A percentile compares a stretch with the other conserved stretches of the same genome.
Evolutionary conservation across 2,797 vertebrate species (phyloP).

Genomic region (Urocyon cinereoargenteus): DNA sequence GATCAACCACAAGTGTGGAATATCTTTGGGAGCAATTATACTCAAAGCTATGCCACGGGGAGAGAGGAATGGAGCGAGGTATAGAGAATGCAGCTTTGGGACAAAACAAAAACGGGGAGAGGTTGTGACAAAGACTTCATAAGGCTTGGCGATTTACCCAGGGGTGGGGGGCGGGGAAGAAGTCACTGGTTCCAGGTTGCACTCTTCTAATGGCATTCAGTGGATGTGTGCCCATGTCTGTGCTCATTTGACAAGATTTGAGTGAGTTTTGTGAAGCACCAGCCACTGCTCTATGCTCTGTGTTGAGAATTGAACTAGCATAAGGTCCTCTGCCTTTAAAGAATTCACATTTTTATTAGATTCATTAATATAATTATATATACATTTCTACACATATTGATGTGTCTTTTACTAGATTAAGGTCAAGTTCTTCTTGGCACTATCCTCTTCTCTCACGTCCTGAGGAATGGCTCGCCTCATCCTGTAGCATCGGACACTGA

Average conservation of each 20-base stretch:
- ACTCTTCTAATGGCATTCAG: accelerated
- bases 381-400: background rate
- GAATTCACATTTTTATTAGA: background rate
- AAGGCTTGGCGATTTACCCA: background rate
- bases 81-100: background rate
- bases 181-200: background rate
- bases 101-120: background rate
- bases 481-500: background rate
- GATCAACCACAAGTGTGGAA: background rate
- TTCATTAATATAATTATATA: background rate
- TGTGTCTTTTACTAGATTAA: background rate
- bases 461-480: background rate
- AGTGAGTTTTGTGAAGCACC: background rate
- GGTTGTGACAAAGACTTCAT: background rate
- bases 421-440: background rate
- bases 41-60: background rate
- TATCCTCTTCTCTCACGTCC: background rate
- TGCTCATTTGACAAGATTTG: background rate
- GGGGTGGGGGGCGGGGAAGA: background rate
- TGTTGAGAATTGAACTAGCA: background rate
- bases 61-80: background rate
- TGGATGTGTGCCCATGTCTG: no score
- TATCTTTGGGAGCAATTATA: background rate
- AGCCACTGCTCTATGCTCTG: background rate
- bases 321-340: background rate